Evolutionary conservation across 2,888 invertebrate species (phyloP), one percentile per base, ranked within the genome.

Genomic region (Noctua fimbriata): DNA sequence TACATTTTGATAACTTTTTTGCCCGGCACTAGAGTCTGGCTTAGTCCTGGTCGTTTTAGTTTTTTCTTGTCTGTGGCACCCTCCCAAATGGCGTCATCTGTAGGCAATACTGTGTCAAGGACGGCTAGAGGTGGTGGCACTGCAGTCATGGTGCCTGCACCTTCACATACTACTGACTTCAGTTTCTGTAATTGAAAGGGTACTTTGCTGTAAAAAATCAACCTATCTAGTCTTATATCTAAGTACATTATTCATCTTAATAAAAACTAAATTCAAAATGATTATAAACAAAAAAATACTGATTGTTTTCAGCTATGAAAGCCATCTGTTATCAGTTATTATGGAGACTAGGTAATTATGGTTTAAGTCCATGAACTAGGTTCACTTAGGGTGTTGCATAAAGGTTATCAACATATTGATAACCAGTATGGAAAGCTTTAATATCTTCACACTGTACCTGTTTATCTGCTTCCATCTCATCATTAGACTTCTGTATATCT

Each of bases 1-100:
- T 98, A 98, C 95, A 97, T 97, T 95, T 98, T 98, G 94, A 99
- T 97, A 18, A 99, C 98, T 95, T 98, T 98, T 92, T 99, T 99
- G 41, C 98, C 98, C 16, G 99, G 99, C 67, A 98, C 97, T 75
- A 99, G 94, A 9, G 97, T 97, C 92, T 98, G 98, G 60, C 98
- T 97, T 28, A 99, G 95, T 0, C 99, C 99, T 69, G 98, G 98
- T 76, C 98, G 96, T 91, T 98, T 98, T 85, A 98, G 97, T 92
- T 98, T 98, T 83, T 96, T 97, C 81, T 94, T 96, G 80, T 97
- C 97, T 76, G 95, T 93, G 66, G 95, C 96, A 63, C 97, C 97
- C 89, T 97, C 97, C 92, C 97, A 96, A 0, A 92, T 65, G 3
- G 93, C 93, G 82, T 97, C 97, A 83, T 97, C 96, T 28, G 94